Percentiles rank a stretch among this genome's conserved stretches.
Evolutionary conservation across 2,113 vertebrate genomes (phyloP).

Genomic region (Azemiops feae): DNA sequence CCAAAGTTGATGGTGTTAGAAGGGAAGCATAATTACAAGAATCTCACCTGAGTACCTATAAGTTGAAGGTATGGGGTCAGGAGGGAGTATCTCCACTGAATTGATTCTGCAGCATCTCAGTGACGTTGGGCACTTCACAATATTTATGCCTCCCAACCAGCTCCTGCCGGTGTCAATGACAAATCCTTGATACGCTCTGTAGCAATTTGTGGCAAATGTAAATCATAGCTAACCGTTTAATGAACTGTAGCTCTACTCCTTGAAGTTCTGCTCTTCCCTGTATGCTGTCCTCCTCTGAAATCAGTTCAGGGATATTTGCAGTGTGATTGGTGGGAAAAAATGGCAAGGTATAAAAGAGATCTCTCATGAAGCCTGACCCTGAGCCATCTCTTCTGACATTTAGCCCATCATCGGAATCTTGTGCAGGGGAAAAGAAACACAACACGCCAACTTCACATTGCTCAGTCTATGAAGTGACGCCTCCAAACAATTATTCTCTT

Average conservation of each 20-base stretch:
- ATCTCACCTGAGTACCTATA: not conserved
- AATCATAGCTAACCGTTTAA: conserved; percentile 34
- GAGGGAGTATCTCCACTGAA: not conserved
- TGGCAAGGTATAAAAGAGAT: not conserved
- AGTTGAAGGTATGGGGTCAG: not conserved
- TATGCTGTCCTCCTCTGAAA: conserved; percentile 18
- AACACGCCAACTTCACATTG: not conserved
- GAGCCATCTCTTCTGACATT: not conserved
- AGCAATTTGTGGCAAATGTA: conserved; percentile 29
- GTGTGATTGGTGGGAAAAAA: not conserved
- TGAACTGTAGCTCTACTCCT: conserved; percentile 16
- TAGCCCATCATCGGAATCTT: not conserved
- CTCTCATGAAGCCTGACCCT: not conserved
- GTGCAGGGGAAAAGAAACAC: not conserved
- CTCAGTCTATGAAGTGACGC: not conserved
- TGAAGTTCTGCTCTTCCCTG: not conserved
- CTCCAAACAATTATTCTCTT: not conserved
- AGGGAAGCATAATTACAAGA: not conserved
- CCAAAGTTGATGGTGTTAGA: not conserved
- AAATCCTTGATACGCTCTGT: conserved; percentile 13
- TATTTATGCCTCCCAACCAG: conserved; percentile 17
- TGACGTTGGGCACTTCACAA: not conserved
- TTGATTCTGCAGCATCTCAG: not conserved
- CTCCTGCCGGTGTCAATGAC: conserved; percentile 1
- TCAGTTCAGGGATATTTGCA: conserved; percentile 10